Percentiles rank a stretch among this genome's conserved stretches.
Evolutionary conservation across 2,888 invertebrate species (phyloP).

Genomic region (Pollenia griseotomentosa): DNA sequence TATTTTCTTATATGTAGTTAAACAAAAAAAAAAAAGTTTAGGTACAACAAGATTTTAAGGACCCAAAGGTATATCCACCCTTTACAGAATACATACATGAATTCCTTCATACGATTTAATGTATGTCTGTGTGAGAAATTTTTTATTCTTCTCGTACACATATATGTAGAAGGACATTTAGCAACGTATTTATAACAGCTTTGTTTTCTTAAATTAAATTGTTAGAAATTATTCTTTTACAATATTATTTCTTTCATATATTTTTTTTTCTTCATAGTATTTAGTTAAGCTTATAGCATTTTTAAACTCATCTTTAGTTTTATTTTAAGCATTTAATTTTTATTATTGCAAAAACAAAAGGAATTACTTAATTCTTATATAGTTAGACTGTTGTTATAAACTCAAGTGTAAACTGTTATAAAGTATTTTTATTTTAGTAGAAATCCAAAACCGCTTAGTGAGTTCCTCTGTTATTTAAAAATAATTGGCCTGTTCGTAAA

Average conservation of each 20-base stretch:
- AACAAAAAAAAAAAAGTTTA: not conserved
- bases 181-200: constrained; percentile 17
- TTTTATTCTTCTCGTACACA: not conserved
- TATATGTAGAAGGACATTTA: constrained; percentile 27
- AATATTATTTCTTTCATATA: not conserved
- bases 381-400: not conserved
- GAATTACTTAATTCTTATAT: not conserved
- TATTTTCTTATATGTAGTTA: not conserved
- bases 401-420: not conserved
- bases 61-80: constrained; percentile 47
- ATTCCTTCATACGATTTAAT: not conserved
- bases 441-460: not conserved
- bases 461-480: too few relatives aligned
- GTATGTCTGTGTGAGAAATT: too few relatives aligned
- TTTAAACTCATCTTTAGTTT: constrained; percentile 18
- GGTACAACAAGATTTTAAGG: constrained; percentile 16
- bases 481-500: too few relatives aligned
- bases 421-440: constrained; percentile 2
- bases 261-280: constrained; percentile 6
- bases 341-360: not conserved
- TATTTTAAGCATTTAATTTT: not conserved
- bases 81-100: not conserved
- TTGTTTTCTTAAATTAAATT: constrained; percentile 37
- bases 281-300: constrained; percentile 18
- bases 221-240: not conserved